Percentiles rank a stretch among this genome's conserved stretches.
phyloP scores from a whole-genome alignment of 2,797 vertebrate genomes.

The Muraenolepis orangiensis region DNA sequence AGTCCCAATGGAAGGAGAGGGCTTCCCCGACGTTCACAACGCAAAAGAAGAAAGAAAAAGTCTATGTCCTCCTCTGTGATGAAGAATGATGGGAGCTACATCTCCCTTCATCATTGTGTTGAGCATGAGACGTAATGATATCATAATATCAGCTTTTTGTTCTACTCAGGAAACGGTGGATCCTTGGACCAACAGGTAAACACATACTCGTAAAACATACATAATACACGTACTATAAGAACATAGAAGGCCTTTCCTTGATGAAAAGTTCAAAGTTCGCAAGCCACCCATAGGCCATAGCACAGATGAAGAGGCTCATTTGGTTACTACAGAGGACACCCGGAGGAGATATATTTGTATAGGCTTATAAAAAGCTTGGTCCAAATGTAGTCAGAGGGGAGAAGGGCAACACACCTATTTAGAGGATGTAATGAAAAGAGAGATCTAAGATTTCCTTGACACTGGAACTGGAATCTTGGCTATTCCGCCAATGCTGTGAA shows the following conservation, averaged over 20 bases:
- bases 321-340: not conserved
- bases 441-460: slow-evolving; percentile 66
- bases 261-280: not conserved
- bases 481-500: slow-evolving; percentile 61
- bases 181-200: slow-evolving; percentile 2
- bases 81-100: slow-evolving; percentile 7
- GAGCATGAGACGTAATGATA: too few relatives aligned
- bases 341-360: not conserved
- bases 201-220: not conserved
- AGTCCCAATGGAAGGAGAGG: slow-evolving; percentile 16
- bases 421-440: slow-evolving; percentile 72
- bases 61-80: slow-evolving; percentile 14
- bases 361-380: slow-evolving; percentile 58
- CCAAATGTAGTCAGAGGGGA: slow-evolving; percentile 61
- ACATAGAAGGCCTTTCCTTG: not conserved
- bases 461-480: slow-evolving; percentile 65
- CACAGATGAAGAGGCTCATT: not conserved
- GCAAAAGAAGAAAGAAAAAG: not conserved
- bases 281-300: not conserved
- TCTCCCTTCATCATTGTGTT: too few relatives aligned
- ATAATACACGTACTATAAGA: not conserved
- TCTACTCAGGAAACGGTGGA: not conserved
- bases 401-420: slow-evolving; percentile 71
- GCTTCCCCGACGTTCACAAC: not conserved
- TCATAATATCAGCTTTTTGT: not conserved